Evolutionary conservation across 2,113 vertebrate genomes (phyloP).

Genomic region (Rhipidura dahli): DNA sequence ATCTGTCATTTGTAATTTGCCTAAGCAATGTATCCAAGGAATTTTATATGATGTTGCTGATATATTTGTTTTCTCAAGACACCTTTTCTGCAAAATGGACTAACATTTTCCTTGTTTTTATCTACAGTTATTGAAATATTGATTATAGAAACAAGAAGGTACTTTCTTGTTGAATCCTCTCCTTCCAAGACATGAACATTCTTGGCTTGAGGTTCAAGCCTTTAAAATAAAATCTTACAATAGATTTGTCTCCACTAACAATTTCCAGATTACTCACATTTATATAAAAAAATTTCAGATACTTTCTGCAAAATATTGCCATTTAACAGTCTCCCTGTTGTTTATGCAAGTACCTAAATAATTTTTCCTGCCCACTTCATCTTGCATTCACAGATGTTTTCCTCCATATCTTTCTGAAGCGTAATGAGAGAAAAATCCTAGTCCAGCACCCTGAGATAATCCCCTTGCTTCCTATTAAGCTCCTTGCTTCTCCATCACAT

Average conservation of each 20-base stretch:
- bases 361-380: background rate
- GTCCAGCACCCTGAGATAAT: background rate
- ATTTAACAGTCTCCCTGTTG: background rate
- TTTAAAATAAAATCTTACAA: background rate
- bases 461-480: background rate
- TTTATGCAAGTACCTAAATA: background rate
- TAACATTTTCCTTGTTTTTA: background rate
- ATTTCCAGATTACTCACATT: background rate
- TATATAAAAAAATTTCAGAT: background rate
- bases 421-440: background rate
- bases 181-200: background rate
- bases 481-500: background rate
- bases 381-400: background rate
- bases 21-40: background rate
- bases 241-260: background rate
- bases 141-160: background rate
- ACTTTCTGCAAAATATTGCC: background rate
- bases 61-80: background rate
- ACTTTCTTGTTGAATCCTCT: background rate
- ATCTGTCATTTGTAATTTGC: background rate
- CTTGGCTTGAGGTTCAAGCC: background rate
- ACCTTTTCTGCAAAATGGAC: background rate
- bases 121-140: background rate
- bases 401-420: background rate
- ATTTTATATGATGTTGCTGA: background rate